These are phyloP conservation scores for Cybosia mesomella DNA, from an alignment of 2,888 invertebrate species.

Conservation along the genomic window DNA sequence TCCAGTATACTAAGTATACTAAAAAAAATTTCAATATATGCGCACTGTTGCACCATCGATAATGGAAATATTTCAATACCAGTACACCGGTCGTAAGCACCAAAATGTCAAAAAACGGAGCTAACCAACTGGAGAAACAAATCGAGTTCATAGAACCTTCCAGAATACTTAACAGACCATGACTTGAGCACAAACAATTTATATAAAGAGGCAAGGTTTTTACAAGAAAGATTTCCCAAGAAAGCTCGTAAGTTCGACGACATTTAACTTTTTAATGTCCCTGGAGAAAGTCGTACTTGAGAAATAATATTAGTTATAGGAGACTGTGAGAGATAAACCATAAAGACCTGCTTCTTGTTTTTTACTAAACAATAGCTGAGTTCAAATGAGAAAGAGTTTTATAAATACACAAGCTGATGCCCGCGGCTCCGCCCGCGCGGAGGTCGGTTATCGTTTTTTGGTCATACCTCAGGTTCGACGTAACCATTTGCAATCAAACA, in stretches of 20 bases:
- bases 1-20: no score
- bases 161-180: conserved; percentile 57
- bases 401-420: no score
- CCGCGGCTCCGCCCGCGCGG: no score
- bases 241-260: conserved; percentile 35
- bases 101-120: conserved; percentile 23
- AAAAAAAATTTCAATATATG: no score
- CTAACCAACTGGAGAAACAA: conserved; percentile 41
- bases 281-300: conserved; percentile 19
- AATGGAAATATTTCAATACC: background rate
- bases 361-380: conserved; percentile 14
- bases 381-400: conserved; percentile 16
- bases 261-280: conserved; percentile 30
- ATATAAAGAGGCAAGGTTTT: conserved; percentile 39
- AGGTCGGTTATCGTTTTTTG: no score
- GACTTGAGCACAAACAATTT: conserved; percentile 48
- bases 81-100: background rate
- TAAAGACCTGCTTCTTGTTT: conserved; percentile 10
- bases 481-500: no score
- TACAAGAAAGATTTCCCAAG: conserved; percentile 38
- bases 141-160: conserved; percentile 65
- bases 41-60: background rate
- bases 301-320: conserved; percentile 25
- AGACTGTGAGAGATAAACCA: conserved; percentile 9
- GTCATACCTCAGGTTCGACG: no score